Percentiles rank a stretch among this genome's conserved stretches.
phyloP scores from a whole-genome alignment of 2,797 vertebrate genomes.

The Erethizon dorsatum region DNA sequence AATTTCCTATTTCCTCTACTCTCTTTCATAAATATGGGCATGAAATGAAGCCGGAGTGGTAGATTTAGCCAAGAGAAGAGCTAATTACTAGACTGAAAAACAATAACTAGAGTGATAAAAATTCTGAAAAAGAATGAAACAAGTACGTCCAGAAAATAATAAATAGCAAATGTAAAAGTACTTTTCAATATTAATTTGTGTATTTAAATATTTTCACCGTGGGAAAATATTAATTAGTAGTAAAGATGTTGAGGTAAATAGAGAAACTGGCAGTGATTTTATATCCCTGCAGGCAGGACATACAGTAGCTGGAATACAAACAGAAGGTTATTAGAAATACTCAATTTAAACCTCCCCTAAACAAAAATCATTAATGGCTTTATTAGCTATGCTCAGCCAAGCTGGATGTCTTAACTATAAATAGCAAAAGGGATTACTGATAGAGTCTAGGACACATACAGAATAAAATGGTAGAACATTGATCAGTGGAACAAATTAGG shows the following conservation, averaged over 20 bases:
- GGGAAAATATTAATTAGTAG: background rate
- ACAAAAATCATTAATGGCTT: conserved; percentile 4
- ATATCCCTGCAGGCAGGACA: background rate
- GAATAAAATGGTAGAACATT: background rate
- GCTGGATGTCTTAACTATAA: background rate
- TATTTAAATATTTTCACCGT: conserved; percentile 23
- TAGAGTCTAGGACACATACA: background rate
- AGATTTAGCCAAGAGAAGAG: conserved; percentile 21
- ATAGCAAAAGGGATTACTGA: background rate
- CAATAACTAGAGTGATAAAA: background rate
- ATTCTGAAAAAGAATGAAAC: background rate
- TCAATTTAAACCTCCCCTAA: background rate
- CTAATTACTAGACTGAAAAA: background rate
- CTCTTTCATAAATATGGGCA: background rate
- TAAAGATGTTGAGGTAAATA: background rate
- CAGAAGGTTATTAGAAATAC: background rate
- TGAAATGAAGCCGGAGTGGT: background rate
- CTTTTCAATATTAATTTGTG: conserved; percentile 1
- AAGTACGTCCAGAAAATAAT: background rate
- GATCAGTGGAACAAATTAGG: background rate
- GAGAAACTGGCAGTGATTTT: background rate
- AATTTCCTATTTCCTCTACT: background rate
- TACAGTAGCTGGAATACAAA: background rate
- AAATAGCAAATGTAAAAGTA: background rate
- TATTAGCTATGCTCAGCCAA: conserved; percentile 14